A percentile compares a stretch with the other conserved stretches of the same genome.
phyloP scores from a whole-genome alignment of 2,797 vertebrate genomes.

The Streptopelia turtur region DNA sequence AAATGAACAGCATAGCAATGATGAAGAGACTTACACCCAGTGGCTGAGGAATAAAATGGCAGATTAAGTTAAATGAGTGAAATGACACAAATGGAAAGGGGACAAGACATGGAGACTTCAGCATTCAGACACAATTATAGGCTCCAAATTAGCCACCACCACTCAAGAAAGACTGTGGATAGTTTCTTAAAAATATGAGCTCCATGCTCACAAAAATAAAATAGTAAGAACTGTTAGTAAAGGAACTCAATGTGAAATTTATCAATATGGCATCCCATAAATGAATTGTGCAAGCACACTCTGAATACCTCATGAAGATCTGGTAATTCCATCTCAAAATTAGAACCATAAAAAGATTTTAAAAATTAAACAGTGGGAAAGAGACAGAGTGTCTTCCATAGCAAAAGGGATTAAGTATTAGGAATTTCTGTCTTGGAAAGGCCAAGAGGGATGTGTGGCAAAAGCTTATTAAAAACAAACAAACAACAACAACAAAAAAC shows the following conservation, averaged over 20 bases:
- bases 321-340: not conserved
- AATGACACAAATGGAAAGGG: not conserved
- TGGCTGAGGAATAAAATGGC: not conserved
- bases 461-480: not conserved
- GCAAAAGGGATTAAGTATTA: not conserved
- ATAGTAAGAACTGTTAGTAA: not conserved
- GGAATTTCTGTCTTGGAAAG: not conserved
- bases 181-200: not conserved
- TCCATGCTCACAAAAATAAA: not conserved
- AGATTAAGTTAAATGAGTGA: not conserved
- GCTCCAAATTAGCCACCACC: not conserved
- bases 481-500: too few species aligned
- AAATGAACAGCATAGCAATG: not conserved
- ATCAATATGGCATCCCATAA: not conserved
- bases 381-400: not conserved
- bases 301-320: not conserved
- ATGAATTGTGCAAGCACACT: not conserved
- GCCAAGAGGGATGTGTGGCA: not conserved
- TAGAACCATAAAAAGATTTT: not conserved
- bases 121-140: not conserved
- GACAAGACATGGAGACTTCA: not conserved
- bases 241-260: not conserved
- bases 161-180: not conserved
- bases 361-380: not conserved
- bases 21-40: not conserved